Conservation (phyloP, 2,113 vertebrate genomes). For the Ictalurus punctatus region DNA sequence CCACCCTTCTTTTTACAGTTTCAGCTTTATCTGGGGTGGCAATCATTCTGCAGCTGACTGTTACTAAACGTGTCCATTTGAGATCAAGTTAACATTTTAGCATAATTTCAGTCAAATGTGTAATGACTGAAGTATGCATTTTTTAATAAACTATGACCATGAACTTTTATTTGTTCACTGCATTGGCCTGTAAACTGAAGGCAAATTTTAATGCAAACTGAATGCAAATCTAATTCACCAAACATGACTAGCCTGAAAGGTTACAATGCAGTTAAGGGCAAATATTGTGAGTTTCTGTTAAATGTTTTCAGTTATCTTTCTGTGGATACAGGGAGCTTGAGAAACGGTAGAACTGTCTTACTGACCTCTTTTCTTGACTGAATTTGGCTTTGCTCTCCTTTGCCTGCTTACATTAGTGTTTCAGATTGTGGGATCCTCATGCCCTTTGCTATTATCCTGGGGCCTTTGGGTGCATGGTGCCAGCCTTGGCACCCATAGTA, state of each 20-base stretch:
- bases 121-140: background rate
- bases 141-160: background rate
- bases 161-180: background rate
- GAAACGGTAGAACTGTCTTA: background rate
- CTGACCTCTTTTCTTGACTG: conserved; percentile 11
- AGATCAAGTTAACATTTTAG: background rate
- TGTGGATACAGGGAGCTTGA: background rate
- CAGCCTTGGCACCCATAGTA: conserved; percentile 46
- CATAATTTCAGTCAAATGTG: background rate
- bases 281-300: background rate
- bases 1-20: background rate
- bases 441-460: conserved; percentile 44
- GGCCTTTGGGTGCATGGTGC: conserved; percentile 37
- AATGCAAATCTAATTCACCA: background rate
- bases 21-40: background rate
- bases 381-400: conserved; percentile 17
- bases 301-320: background rate
- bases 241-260: background rate
- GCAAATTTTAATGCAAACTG: no score
- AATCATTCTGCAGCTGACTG: background rate
- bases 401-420: background rate
- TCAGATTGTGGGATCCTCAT: conserved; percentile 47
- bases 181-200: background rate
- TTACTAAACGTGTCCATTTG: background rate
- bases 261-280: background rate